phyloP scores from a whole-genome alignment of 2,888 invertebrate genomes.

The Lamellibrachia satsuma region DNA sequence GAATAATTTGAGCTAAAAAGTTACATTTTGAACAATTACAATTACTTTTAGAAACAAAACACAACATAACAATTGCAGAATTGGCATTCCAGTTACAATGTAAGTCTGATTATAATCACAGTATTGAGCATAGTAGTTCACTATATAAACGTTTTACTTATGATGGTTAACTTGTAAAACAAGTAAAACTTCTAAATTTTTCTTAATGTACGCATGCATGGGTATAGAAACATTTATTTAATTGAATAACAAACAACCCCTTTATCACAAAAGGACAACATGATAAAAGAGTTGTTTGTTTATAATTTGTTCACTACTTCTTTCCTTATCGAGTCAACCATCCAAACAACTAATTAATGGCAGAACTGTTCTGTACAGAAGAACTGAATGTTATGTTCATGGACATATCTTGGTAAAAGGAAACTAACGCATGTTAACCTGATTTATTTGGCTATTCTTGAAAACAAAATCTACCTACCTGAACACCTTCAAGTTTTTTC shows the following conservation, averaged over 20 bases:
- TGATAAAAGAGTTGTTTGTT: background rate
- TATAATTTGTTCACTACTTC: background rate
- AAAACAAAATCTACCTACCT: constrained; percentile 46
- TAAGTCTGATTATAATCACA: background rate
- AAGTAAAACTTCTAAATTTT: background rate
- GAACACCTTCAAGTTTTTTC: constrained; percentile 72
- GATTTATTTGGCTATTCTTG: background rate
- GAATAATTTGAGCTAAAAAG: background rate
- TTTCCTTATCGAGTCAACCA: too few relatives aligned
- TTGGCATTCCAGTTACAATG: too few relatives aligned
- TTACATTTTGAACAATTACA: background rate
- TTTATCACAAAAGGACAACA: background rate
- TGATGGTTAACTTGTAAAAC: background rate
- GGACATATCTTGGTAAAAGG: too few relatives aligned
- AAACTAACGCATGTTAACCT: too few relatives aligned
- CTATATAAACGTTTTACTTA: background rate
- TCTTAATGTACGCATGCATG: background rate
- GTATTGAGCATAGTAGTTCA: background rate
- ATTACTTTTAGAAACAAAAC: too few relatives aligned
- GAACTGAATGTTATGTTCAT: too few relatives aligned
- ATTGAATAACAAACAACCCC: background rate
- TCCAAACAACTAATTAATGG: too few relatives aligned
- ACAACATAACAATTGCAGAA: too few relatives aligned
- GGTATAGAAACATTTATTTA: background rate
- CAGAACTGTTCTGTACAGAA: too few relatives aligned